Base-by-base conservation (phyloP, 2,888 invertebrate species). In the Entomobrya multifasciata region DNA sequence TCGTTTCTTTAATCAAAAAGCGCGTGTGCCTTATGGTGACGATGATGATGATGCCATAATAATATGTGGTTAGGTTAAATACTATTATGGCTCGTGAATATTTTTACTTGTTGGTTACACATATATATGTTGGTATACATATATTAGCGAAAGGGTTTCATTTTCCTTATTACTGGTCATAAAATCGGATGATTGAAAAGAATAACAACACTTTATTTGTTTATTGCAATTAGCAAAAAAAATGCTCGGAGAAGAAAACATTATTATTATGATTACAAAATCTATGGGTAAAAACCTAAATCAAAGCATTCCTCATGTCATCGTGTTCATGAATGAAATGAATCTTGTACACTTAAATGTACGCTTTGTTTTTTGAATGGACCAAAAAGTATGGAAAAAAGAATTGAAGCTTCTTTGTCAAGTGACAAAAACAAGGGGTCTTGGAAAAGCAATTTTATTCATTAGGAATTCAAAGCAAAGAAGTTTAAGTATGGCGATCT, bases 51-150 rank as follows among this genome's bases (percentile, higher is more conserved):
- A 36, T 36, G 36, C 67, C 47, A 70, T 70, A 44, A 70, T 70
- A 47, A 70, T 25, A 15, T 70, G 67, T 70, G 67, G 25, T 47
- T 25, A 47, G 74, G 74, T 52, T 52, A 74, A 74, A 74, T 52
- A 52, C 49, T 52, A 52, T 74, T 67, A 79, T 79, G 79, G 65
- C 22, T 79, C 79, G 67, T 79, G 79, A 79, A 60, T 79, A 62
- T 78, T 79, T 79, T 49, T 67, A 36, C 15, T 25, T 36, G 4
- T 36, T 36, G 15, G 60, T 27, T 6, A 8, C n/a, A 27, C 27
- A 20, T 4, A n/a, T n/a, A n/a, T 5, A 17, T n/a, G n/a, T n/a
- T n/a, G n/a, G n/a, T n/a, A n/a, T n/a, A n/a, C n/a, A n/a, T n/a
- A n/a, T n/a, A n/a, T n/a, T n/a, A 17, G 20, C 8, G 65, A 36